Evolutionary conservation across 30 jellyfish, hydroid and myxozoan genomes (phyloP).

Genomic region (Rhopilema esculentum): DNA sequence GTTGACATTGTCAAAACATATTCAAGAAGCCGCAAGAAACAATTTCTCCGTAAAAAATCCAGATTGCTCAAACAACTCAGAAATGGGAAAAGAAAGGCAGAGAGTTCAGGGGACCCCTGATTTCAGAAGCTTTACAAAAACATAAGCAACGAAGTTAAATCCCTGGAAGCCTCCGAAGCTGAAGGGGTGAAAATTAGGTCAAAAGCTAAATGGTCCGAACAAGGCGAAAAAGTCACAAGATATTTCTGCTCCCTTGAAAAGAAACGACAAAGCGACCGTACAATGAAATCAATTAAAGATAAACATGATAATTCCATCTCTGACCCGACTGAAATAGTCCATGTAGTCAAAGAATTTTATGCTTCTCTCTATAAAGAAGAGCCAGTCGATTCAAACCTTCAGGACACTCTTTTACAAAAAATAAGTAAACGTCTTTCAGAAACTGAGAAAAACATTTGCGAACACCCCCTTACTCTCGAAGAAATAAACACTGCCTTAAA

Average conservation of each 20-base stretch:
- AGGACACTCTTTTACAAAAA: background rate
- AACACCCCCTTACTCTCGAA: slow-evolving; percentile 10
- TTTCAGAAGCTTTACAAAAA: background rate
- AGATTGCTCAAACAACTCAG: background rate
- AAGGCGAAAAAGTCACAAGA: slow-evolving; percentile 32
- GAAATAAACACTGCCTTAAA: slow-evolving; percentile 13
- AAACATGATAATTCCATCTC: background rate
- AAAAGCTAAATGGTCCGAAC: slow-evolving; percentile 27
- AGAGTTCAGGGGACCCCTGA: background rate
- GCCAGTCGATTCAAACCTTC: background rate
- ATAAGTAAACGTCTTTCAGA: background rate
- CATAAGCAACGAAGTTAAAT: background rate
- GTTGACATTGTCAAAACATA: background rate
- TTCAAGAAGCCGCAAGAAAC: background rate
- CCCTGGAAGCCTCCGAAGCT: background rate
- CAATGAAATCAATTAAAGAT: slow-evolving; percentile 2
- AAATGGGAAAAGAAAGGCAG: slow-evolving; percentile 27
- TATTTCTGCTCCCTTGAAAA: slow-evolving; percentile 29
- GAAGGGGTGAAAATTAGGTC: slow-evolving; percentile 3
- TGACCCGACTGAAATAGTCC: background rate
- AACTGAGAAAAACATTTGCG: slow-evolving; percentile 1
- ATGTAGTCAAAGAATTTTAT: slow-evolving; percentile 19
- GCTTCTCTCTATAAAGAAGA: slow-evolving; percentile 15
- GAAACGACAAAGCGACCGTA: slow-evolving; percentile 12
- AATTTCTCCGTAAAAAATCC: background rate